Evolutionary conservation across 2,113 vertebrate genomes (phyloP).

Genomic region (Anhinga rufa): DNA sequence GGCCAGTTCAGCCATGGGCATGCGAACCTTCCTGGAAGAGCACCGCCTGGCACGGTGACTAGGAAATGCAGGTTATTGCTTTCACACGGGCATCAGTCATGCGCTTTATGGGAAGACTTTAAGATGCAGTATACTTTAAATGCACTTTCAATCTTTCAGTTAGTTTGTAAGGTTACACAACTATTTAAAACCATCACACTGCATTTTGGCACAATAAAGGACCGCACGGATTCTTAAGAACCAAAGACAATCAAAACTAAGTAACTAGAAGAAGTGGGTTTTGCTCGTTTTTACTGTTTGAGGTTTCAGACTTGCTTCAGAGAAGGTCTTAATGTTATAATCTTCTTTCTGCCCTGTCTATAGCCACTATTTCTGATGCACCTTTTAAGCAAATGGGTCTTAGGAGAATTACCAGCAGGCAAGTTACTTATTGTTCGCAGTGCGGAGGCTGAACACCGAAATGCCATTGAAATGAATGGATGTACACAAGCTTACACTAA

Average conservation of each 20-base stretch:
- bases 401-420: not conserved
- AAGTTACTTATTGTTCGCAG: not conserved
- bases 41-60: not conserved
- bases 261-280: not conserved
- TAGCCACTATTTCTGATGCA: not conserved
- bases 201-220: not conserved
- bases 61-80: not conserved
- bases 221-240: not conserved
- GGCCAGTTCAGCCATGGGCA: not conserved
- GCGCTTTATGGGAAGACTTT: not conserved
- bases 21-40: not conserved
- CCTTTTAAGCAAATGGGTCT: not conserved
- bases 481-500: not conserved
- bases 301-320: not conserved
- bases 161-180: not conserved
- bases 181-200: not conserved
- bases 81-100: not conserved
- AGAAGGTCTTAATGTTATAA: not conserved
- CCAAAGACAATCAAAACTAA: not conserved
- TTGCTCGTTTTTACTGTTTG: not conserved
- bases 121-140: not conserved
- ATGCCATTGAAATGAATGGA: not conserved
- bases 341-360: not conserved
- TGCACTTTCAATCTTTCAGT: not conserved
- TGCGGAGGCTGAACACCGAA: not conserved